A percentile compares a stretch with the other conserved stretches of the same genome.
These are phyloP conservation scores for Nymphalis io DNA, from an alignment of 1,140 invertebrate genomes.

Conservation along the genomic window DNA sequence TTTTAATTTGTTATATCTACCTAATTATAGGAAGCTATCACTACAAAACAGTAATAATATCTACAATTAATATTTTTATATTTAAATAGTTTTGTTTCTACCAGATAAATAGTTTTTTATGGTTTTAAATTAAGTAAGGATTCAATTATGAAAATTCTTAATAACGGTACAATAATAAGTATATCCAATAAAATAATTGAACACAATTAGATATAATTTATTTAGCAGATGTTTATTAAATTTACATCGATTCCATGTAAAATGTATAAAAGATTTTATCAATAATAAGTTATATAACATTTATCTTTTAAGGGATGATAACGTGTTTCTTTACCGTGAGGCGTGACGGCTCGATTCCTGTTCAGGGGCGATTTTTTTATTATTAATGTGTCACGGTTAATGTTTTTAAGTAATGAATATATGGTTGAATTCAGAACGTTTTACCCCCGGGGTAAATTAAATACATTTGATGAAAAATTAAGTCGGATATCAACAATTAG, in stretches of 20 bases:
- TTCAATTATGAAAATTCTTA: no score
- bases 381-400: constrained; percentile 64
- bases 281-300: constrained; percentile 51
- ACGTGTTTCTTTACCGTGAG: constrained; percentile 55
- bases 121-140: no score
- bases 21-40: no score
- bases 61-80: no score
- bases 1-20: no score
- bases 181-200: no score
- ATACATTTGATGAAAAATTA: constrained; percentile 49
- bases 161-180: no score
- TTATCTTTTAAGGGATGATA: constrained; percentile 50
- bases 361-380: constrained; percentile 56
- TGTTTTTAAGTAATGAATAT: constrained; percentile 41
- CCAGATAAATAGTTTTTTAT: no score
- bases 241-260: not conserved
- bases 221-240: not conserved
- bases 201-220: no score
- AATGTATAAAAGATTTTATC: constrained; percentile 42
- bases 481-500: constrained; percentile 35
- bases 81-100: no score
- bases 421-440: constrained; percentile 46
- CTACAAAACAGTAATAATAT: no score
- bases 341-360: constrained; percentile 50
- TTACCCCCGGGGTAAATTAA: constrained; percentile 44